These are phyloP conservation scores for Caenorhabditis drosophilae DNA, from an alignment of 2,888 invertebrate genomes.

Conservation along the genomic window DNA sequence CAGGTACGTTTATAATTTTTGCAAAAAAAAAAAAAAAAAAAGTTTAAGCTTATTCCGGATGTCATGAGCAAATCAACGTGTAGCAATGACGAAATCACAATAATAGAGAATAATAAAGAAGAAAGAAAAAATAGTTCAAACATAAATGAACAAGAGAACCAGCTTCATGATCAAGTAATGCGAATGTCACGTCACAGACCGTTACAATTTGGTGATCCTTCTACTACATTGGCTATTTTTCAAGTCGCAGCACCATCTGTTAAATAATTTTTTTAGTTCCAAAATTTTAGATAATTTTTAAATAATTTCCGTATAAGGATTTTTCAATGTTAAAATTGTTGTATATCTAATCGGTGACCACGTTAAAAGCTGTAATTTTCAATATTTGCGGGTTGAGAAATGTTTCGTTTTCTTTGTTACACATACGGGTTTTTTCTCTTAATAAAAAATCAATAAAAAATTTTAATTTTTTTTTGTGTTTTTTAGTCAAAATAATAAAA, in stretches of 20 bases:
- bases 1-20: conserved; percentile 5
- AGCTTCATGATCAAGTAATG: conserved; percentile 16
- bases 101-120: conserved; percentile 21
- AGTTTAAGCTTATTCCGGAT: conserved; percentile 6
- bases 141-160: too few species aligned
- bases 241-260: conserved; percentile 20
- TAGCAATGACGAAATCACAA: conserved; percentile 28
- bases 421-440: not conserved
- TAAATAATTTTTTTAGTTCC: not conserved
- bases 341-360: not conserved
- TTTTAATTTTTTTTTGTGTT: too few species aligned
- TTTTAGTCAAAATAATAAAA: too few species aligned
- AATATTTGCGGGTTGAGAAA: too few species aligned
- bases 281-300: not conserved
- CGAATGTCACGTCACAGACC: conserved; percentile 45
- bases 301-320: too few species aligned
- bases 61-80: conserved; percentile 14
- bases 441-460: not conserved
- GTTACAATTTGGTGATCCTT: conserved; percentile 31
- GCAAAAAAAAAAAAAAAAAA: not conserved
- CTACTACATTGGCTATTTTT: conserved; percentile 41
- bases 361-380: too few species aligned
- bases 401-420: too few species aligned
- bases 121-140: too few species aligned
- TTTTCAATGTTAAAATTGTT: not conserved